Evolutionary conservation across 2,888 invertebrate genomes (phyloP).

Genomic region (Rambutsinella grinnellia): DNA sequence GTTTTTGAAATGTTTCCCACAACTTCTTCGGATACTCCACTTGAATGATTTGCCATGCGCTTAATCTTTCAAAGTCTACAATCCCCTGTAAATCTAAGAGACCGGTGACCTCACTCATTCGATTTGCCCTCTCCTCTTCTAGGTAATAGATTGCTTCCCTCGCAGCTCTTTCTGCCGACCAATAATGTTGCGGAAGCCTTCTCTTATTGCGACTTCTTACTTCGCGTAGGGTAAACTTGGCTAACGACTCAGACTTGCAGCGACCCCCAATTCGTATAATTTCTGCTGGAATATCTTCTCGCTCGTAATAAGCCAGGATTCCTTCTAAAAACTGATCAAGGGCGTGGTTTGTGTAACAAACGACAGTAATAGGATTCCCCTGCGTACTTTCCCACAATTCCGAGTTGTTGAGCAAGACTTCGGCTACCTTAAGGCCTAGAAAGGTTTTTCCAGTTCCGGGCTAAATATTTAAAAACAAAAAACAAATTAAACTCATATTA

Average conservation of each 20-base stretch:
- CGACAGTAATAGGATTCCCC: constrained; percentile 77
- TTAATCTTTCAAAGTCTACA: constrained; percentile 46
- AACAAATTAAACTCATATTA: neutral
- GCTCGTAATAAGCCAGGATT: constrained; percentile 69
- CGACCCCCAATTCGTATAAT: constrained; percentile 55
- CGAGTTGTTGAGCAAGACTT: constrained; percentile 76
- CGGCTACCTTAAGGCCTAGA: constrained; percentile 76
- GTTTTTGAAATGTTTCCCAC: constrained; percentile 35
- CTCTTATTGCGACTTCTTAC: constrained; percentile 21
- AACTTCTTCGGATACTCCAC: constrained; percentile 18
- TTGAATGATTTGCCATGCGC: constrained; percentile 7
- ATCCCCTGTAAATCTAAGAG: constrained; percentile 51
- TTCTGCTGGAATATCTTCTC: constrained; percentile 19
- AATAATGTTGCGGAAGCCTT: constrained; percentile 25
- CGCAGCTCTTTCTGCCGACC: constrained; percentile 4
- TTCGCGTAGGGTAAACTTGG: constrained; percentile 25
- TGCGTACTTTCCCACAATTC: constrained; percentile 68
- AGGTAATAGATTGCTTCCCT: constrained; percentile 27
- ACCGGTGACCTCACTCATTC: constrained; percentile 44
- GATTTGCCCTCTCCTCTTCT: constrained; percentile 25
- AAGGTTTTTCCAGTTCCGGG: constrained; percentile 73
- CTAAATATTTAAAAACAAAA: neutral
- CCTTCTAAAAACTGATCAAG: constrained; percentile 88
- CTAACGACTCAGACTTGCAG: constrained; percentile 42
- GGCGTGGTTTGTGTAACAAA: constrained; percentile 89